phyloP scores from a whole-genome alignment of 2,797 vertebrate genomes.

The Sebastes paucispinis region DNA sequence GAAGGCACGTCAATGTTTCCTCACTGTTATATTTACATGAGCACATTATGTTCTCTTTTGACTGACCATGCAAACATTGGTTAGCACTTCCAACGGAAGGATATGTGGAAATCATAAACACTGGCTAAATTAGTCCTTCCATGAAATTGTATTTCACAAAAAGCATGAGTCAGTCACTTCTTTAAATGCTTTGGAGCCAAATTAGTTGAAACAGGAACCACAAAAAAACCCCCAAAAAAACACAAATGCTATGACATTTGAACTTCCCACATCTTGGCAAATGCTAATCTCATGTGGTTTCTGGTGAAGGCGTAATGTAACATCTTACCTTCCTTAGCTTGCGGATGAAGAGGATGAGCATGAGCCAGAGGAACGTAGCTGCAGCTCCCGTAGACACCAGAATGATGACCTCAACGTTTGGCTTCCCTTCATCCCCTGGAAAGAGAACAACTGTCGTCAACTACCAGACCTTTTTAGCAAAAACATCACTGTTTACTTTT shows the following conservation, averaged over 20 bases:
- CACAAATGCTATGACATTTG: neutral
- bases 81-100: neutral
- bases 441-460: slow-evolving; percentile 47
- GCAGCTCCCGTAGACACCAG: slow-evolving; percentile 91
- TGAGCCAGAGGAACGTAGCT: slow-evolving; percentile 94
- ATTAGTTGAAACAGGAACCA: neutral
- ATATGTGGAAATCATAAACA: slow-evolving; percentile 42
- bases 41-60: slow-evolving; percentile 24
- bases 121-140: slow-evolving; percentile 23
- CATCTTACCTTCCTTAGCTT: slow-evolving; percentile 90
- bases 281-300: neutral
- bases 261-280: neutral
- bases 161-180: neutral
- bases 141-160: slow-evolving; percentile 33
- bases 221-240: rapidly evolving
- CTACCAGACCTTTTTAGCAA: neutral
- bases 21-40: neutral
- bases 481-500: slow-evolving; percentile 1
- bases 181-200: neutral
- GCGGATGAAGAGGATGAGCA: slow-evolving; percentile 93
- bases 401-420: slow-evolving; percentile 93
- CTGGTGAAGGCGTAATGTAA: neutral
- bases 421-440: slow-evolving; percentile 88
- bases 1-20: neutral
- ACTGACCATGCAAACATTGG: slow-evolving; percentile 1